Conservation (phyloP, 2,797 vertebrate species). For the Caiman crocodilus region DNA sequence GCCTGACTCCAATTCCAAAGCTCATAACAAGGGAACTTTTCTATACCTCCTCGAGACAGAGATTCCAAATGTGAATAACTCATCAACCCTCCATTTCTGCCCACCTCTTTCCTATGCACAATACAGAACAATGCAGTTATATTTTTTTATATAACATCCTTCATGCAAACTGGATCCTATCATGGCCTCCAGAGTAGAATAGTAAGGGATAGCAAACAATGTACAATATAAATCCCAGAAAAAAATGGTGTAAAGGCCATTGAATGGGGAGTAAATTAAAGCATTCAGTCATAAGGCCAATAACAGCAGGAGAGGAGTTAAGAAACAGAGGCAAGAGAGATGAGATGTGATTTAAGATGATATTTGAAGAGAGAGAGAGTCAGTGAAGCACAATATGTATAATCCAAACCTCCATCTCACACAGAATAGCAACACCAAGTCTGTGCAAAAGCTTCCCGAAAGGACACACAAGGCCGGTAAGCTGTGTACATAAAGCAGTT, state of each 20-base stretch:
- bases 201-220: not conserved
- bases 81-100: not conserved
- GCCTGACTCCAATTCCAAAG: not conserved
- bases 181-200: not conserved
- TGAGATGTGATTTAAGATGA: not conserved
- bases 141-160: not conserved
- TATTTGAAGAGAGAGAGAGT: not conserved
- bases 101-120: not conserved
- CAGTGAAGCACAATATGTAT: not conserved
- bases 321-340: not conserved
- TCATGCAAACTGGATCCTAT: not conserved
- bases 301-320: not conserved
- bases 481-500: not conserved
- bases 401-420: not conserved
- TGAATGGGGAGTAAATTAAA: not conserved
- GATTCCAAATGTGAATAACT: not conserved
- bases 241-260: not conserved
- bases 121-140: accelerated
- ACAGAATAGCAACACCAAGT: not conserved
- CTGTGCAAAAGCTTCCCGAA: not conserved
- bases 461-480: not conserved
- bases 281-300: not conserved
- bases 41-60: not conserved
- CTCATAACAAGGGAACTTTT: not conserved
- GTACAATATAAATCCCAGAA: not conserved